A percentile compares a stretch with the other conserved stretches of the same genome.
These are phyloP conservation scores for Dastarcus helophoroides DNA, from an alignment of 2,888 invertebrate genomes.

Conservation along the genomic window DNA sequence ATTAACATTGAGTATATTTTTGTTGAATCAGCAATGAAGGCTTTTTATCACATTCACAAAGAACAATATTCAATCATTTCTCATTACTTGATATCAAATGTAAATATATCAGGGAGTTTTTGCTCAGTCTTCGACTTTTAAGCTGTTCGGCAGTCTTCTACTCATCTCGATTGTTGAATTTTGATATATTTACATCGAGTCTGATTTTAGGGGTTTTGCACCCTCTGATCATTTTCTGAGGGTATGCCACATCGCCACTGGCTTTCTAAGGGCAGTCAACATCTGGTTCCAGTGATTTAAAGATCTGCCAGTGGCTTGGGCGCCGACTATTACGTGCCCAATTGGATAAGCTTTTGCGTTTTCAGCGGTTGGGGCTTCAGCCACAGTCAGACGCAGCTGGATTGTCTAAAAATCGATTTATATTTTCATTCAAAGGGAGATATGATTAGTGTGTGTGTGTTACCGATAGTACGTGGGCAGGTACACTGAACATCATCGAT, in stretches of 20 bases:
- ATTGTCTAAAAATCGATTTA: conserved; percentile 44
- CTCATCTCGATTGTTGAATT: no score
- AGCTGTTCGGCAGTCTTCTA: no score
- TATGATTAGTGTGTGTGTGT: conserved; percentile 6
- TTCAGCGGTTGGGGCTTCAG: conserved; percentile 36
- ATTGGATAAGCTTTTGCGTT: conserved; percentile 51
- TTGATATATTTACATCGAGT: no score
- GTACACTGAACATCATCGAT: conserved; percentile 74
- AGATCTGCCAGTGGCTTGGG: conserved; percentile 59
- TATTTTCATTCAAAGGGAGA: neutral
- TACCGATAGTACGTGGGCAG: conserved; percentile 58
- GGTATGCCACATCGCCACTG: conserved; percentile 78
- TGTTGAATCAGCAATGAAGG: neutral
- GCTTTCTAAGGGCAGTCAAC: conserved; percentile 66
- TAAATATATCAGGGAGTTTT: no score
- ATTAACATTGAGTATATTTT: neutral
- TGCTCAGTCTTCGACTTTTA: no score
- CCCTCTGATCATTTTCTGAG: conserved; percentile 41
- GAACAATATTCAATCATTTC: no score
- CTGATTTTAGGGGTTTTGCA: no score
- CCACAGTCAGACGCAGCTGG: conserved; percentile 61
- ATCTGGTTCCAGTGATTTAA: conserved; percentile 75
- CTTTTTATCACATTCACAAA: neutral
- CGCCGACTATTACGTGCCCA: conserved; percentile 70
- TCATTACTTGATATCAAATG: no score